These are phyloP conservation scores for Slavum lentiscoides DNA, from an alignment of 2,888 invertebrate genomes.

Conservation along the genomic window DNA sequence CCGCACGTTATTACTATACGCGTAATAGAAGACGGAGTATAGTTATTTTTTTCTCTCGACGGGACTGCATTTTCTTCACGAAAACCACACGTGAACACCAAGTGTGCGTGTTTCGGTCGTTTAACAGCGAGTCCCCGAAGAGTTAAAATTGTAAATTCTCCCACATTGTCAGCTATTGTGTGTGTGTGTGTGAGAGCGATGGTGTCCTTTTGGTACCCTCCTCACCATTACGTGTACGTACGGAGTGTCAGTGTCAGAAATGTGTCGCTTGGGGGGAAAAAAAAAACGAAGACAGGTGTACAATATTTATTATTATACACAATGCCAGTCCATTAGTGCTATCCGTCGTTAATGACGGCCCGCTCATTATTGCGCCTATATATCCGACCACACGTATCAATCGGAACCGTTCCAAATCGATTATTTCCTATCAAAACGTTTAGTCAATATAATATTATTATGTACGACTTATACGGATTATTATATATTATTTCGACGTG, in stretches of 20 bases:
- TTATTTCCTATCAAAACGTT: no score
- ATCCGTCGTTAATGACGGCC: slow-evolving; percentile 9
- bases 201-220: slow-evolving; percentile 22
- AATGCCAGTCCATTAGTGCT: slow-evolving; percentile 20
- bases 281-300: slow-evolving; percentile 37
- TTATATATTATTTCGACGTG: no score
- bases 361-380: neutral
- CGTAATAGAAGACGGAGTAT: neutral
- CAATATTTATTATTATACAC: neutral
- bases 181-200: neutral
- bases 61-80: neutral
- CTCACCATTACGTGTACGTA: no score
- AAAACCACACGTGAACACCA: slow-evolving; percentile 40
- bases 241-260: slow-evolving; percentile 32
- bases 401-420: no score
- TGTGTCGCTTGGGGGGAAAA: slow-evolving; percentile 2
- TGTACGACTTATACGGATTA: no score
- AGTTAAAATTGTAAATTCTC: slow-evolving; percentile 26
- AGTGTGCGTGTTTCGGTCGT: slow-evolving; percentile 24
- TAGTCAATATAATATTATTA: no score
- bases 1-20: neutral
- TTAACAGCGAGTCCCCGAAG: slow-evolving; percentile 35
- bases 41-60: neutral
- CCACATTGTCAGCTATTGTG: slow-evolving; percentile 28
- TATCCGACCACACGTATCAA: no score